Evolutionary conservation across 2,888 invertebrate genomes (phyloP).

Genomic region (Latrodectus elegans): DNA sequence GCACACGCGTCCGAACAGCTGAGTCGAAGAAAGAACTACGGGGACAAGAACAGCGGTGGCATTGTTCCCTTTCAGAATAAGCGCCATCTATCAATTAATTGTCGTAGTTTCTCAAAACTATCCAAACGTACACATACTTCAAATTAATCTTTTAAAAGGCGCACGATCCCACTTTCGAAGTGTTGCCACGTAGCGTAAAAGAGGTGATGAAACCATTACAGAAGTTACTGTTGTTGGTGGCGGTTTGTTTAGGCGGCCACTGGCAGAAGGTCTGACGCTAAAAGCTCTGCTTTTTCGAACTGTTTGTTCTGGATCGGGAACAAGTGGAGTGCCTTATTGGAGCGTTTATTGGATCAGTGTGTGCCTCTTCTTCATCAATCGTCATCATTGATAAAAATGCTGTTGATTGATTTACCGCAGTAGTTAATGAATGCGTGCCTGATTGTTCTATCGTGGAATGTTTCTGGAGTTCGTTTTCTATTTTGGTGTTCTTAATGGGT

Average conservation of each 20-base stretch:
- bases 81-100: slow-evolving; percentile 45
- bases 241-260: neutral
- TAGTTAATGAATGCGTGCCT: too few relatives aligned
- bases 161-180: neutral
- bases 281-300: neutral
- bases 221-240: neutral
- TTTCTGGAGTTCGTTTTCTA: too few relatives aligned
- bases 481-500: too few relatives aligned
- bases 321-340: neutral
- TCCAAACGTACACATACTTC: neutral
- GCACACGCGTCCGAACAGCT: neutral
- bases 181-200: neutral
- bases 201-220: neutral
- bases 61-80: slow-evolving; percentile 8
- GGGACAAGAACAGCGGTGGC: neutral
- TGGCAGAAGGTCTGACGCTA: neutral
- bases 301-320: neutral
- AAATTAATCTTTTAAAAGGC: neutral
- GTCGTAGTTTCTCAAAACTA: slow-evolving; percentile 10
- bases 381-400: too few relatives aligned
- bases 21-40: neutral
- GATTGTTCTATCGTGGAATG: too few relatives aligned
- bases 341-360: neutral
- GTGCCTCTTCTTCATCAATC: neutral
- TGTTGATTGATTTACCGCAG: too few relatives aligned